phyloP scores from a whole-genome alignment of 2,888 invertebrate species.

The Apocheima hispidaria region DNA sequence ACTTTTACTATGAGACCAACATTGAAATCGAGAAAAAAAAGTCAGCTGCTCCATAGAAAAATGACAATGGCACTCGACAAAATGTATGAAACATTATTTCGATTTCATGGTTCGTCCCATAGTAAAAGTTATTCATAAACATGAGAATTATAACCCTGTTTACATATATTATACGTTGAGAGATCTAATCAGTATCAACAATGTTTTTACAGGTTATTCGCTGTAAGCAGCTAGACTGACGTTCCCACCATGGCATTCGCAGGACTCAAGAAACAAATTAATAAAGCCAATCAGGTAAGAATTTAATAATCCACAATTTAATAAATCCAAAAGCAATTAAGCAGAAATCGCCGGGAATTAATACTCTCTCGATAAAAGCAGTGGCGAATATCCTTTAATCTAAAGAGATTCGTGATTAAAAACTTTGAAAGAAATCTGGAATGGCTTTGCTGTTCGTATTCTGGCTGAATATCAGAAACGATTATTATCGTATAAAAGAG shows the following conservation, averaged over 20 bases:
- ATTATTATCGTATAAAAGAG: slow-evolving; percentile 31
- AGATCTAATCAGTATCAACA: too few relatives aligned
- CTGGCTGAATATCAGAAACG: slow-evolving; percentile 48
- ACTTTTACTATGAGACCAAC: too few relatives aligned
- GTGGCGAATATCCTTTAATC: slow-evolving; percentile 39
- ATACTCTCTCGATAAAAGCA: slow-evolving; percentile 40
- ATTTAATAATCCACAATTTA: slow-evolving; percentile 34
- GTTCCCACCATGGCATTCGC: slow-evolving; percentile 96
- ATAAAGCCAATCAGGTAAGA: slow-evolving; percentile 99
- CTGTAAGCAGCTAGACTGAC: slow-evolving; percentile 52
- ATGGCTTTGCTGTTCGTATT: slow-evolving; percentile 47
- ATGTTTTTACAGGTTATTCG: slow-evolving; percentile 56
- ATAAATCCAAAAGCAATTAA: slow-evolving; percentile 38
- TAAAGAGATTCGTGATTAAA: slow-evolving; percentile 55
- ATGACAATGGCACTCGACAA: too few relatives aligned
- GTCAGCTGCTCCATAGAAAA: too few relatives aligned
- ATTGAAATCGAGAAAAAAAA: too few relatives aligned
- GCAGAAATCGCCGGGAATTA: slow-evolving; percentile 39
- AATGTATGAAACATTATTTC: too few relatives aligned
- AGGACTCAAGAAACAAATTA: slow-evolving; percentile 99
- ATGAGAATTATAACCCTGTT: too few relatives aligned
- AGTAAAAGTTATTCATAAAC: too few relatives aligned
- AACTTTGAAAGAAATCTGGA: slow-evolving; percentile 54
- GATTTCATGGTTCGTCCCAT: too few relatives aligned
- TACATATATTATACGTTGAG: too few relatives aligned